These are phyloP conservation scores for Tachycineta bicolor DNA, from an alignment of 2,113 vertebrate species.

Conservation along the genomic window DNA sequence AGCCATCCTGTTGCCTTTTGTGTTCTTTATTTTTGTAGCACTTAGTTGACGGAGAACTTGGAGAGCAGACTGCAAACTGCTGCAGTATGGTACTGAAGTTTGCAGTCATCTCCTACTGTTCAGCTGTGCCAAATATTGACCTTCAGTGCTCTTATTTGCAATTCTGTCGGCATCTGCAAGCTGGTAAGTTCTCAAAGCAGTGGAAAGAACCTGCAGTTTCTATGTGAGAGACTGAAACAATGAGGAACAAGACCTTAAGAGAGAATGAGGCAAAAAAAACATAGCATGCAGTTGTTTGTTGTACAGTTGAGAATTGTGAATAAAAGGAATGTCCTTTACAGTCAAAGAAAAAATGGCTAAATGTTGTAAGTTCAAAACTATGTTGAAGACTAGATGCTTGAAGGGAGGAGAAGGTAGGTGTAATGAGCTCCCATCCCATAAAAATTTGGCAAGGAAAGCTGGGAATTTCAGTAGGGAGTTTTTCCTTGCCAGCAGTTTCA, in stretches of 20 bases:
- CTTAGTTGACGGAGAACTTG: background rate
- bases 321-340: background rate
- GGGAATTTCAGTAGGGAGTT: background rate
- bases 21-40: background rate
- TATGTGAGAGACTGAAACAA: background rate
- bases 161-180: background rate
- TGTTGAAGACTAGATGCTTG: background rate
- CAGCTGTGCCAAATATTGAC: background rate
- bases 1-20: background rate
- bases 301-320: background rate
- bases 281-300: background rate
- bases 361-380: background rate
- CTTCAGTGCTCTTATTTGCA: background rate
- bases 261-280: background rate
- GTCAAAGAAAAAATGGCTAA: background rate
- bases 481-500: background rate
- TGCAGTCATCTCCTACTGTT: fast-evolving
- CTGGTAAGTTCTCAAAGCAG: background rate
- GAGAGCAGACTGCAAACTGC: background rate
- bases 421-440: background rate
- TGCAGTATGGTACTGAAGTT: background rate
- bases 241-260: background rate
- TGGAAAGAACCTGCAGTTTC: background rate
- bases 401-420: background rate
- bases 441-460: background rate